Percentiles rank a stretch among this genome's conserved stretches.
phyloP scores from a whole-genome alignment of 2,113 vertebrate genomes.

The Tragelaphus imberbis region DNA sequence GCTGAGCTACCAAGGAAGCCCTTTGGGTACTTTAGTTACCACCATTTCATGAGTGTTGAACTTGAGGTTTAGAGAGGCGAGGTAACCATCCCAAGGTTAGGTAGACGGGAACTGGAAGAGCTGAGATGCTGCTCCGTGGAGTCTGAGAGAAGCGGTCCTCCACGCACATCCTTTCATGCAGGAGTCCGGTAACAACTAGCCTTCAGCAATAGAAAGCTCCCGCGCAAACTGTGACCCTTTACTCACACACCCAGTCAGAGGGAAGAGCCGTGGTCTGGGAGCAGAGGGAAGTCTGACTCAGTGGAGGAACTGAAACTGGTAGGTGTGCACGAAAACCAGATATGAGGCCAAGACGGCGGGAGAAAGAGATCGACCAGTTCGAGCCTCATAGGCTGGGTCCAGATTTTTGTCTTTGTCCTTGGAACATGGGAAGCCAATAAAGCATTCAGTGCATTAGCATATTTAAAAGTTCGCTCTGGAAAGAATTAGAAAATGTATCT shows the following conservation, averaged over 20 bases:
- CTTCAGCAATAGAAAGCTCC: background rate
- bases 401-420: background rate
- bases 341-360: background rate
- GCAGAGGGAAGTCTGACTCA: background rate
- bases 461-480: background rate
- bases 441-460: background rate
- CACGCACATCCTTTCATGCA: fast-evolving
- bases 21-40: background rate
- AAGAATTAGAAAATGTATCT: background rate
- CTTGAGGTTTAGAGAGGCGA: background rate
- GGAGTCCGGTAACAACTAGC: background rate
- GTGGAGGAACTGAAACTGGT: background rate
- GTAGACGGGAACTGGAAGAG: background rate
- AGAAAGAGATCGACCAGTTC: background rate
- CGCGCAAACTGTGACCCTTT: background rate
- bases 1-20: background rate
- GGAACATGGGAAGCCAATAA: background rate
- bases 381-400: background rate
- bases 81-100: background rate
- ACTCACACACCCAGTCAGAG: too few species aligned
- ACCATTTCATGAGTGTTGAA: background rate
- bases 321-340: background rate
- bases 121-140: background rate
- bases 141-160: background rate
- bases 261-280: background rate